A percentile compares a stretch with the other conserved stretches of the same genome.
Conservation (phyloP, 2,888 invertebrate genomes). For the Perizoma flavofasciatum region DNA sequence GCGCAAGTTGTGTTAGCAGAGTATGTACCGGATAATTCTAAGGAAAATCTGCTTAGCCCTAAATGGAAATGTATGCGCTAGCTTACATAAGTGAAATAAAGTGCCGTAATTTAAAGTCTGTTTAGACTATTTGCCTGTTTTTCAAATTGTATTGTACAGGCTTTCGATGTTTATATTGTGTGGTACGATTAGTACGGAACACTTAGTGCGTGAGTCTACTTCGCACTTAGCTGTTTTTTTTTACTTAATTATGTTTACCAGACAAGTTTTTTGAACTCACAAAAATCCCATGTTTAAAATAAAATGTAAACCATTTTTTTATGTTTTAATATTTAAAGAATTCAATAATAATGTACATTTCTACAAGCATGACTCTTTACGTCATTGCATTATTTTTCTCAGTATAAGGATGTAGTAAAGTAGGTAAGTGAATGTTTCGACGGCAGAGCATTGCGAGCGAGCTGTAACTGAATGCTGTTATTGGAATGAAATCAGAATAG, state of each 20-base stretch:
- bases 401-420: constrained; percentile 24
- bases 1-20: constrained; percentile 39
- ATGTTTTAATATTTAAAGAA: no score
- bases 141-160: constrained; percentile 37
- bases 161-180: no score
- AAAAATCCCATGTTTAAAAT: no score
- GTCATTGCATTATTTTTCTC: constrained; percentile 8
- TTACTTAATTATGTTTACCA: no score
- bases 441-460: constrained; percentile 32
- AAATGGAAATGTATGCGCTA: constrained; percentile 55
- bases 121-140: constrained; percentile 38
- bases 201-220: no score
- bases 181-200: no score
- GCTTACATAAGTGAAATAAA: constrained; percentile 45
- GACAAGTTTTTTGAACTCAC: no score
- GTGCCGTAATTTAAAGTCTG: constrained; percentile 34
- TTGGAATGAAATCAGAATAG: constrained; percentile 70
- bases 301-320: no score
- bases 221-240: no score
- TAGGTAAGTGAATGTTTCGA: constrained; percentile 53
- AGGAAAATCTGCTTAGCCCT: constrained; percentile 62
- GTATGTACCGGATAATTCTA: constrained; percentile 55
- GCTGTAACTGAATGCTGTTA: constrained; percentile 48
- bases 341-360: no score
- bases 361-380: background rate